Evolutionary conservation across 2,888 invertebrate genomes (phyloP).

Genomic region (Drosophila leonis): DNA sequence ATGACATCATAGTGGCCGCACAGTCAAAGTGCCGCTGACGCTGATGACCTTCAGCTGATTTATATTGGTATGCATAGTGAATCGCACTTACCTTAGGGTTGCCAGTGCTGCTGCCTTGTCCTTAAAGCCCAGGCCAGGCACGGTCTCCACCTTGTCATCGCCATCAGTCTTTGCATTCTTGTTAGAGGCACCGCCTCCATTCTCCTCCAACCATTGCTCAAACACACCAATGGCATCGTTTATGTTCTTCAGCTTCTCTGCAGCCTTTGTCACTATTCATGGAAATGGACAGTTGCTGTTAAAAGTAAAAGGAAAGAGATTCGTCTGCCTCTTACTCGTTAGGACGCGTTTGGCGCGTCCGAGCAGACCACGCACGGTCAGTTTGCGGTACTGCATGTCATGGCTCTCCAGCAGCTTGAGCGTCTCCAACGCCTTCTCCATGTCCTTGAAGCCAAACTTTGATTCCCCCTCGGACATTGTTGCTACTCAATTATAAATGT

Average conservation of each 20-base stretch:
- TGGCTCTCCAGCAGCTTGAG: slow-evolving; percentile 88
- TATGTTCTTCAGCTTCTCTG: slow-evolving; percentile 89
- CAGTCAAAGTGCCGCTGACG: slow-evolving; percentile 37
- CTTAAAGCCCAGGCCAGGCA: slow-evolving; percentile 92
- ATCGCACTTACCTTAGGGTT: slow-evolving; percentile 87
- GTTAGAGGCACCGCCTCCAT: slow-evolving; percentile 84
- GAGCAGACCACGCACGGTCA: slow-evolving; percentile 88
- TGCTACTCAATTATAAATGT: slow-evolving; percentile 15
- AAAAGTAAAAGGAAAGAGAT: neutral
- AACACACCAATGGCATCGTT: slow-evolving; percentile 90
- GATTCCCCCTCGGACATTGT: slow-evolving; percentile 85
- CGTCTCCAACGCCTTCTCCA: slow-evolving; percentile 89
- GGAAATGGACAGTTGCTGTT: neutral
- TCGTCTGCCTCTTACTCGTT: slow-evolving; percentile 80
- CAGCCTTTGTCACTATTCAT: slow-evolving; percentile 89
- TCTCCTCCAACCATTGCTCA: slow-evolving; percentile 88
- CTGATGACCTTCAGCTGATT: slow-evolving; percentile 45
- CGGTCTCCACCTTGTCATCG: slow-evolving; percentile 88
- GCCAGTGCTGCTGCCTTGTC: slow-evolving; percentile 90
- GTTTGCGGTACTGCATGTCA: slow-evolving; percentile 88
- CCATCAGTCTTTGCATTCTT: slow-evolving; percentile 86
- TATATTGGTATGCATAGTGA: neutral
- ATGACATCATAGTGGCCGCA: slow-evolving; percentile 72
- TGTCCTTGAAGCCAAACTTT: slow-evolving; percentile 91
- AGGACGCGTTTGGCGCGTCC: slow-evolving; percentile 87